These are phyloP conservation scores for Psammodynastes pulverulentus DNA, from an alignment of 2,113 vertebrate species.

Conservation along the genomic window DNA sequence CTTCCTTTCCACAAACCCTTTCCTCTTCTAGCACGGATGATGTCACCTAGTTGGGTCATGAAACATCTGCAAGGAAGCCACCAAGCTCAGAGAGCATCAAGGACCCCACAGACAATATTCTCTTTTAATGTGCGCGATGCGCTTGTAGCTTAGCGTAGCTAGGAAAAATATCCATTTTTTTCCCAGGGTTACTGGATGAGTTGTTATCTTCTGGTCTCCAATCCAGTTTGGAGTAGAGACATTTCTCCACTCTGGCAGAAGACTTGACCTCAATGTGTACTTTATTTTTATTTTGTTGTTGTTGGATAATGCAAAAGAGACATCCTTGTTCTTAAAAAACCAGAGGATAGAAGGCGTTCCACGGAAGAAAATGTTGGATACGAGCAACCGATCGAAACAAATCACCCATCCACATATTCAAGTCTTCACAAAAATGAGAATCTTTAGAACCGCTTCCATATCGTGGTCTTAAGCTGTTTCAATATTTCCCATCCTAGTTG, in stretches of 20 bases:
- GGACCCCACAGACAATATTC: background rate
- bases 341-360: background rate
- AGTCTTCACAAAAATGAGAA: background rate
- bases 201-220: background rate
- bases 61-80: background rate
- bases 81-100: no score
- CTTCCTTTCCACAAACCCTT: no score
- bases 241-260: background rate
- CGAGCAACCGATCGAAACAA: background rate
- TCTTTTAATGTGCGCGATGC: no score
- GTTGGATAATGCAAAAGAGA: background rate
- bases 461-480: background rate
- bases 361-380: background rate
- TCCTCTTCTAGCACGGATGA: no score
- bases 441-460: background rate
- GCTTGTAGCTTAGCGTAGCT: background rate
- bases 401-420: no score
- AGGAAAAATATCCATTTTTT: no score
- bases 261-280: no score
- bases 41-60: background rate
- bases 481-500: background rate
- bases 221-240: background rate
- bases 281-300: no score
- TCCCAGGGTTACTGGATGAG: no score
- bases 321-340: background rate